Conservation (phyloP, 2,888 invertebrate species). For the Archips crataeganus region DNA sequence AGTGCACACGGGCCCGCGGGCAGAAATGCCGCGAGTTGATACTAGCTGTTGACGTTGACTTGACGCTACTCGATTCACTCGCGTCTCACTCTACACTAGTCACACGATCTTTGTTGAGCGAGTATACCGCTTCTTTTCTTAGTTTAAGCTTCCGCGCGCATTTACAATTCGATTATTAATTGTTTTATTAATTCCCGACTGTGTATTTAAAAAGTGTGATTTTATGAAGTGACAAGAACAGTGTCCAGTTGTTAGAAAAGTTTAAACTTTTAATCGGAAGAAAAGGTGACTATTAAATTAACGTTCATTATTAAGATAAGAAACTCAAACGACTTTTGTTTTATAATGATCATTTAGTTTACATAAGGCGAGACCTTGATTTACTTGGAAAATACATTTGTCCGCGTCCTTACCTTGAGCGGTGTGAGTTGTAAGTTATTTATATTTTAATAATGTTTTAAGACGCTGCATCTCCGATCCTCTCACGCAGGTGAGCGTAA, state of each 20-base stretch:
- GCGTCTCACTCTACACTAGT: constrained; percentile 34
- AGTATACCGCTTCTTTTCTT: constrained; percentile 46
- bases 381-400: constrained; percentile 75
- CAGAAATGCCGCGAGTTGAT: constrained; percentile 12
- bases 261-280: not conserved
- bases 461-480: constrained; percentile 51
- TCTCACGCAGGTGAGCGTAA: constrained; percentile 52
- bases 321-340: not conserved
- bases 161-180: not conserved
- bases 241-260: not conserved
- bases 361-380: constrained; percentile 67
- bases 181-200: constrained; percentile 1
- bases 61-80: constrained; percentile 27
- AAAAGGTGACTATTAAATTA: not conserved
- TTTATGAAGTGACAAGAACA: not conserved
- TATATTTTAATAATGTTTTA: constrained; percentile 67
- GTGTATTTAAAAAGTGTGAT: not conserved
- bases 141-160: constrained; percentile 12
- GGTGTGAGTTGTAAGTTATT: constrained; percentile 73
- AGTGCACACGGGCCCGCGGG: constrained; percentile 30
- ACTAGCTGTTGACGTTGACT: constrained; percentile 23
- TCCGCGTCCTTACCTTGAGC: constrained; percentile 81
- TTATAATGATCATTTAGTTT: constrained; percentile 24
- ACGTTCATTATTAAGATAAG: constrained; percentile 20
- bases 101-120: constrained; percentile 53